Base-by-base conservation (phyloP, 30 jellyfish, hydroid and myxozoan genomes). In the Nemopilema nomurai region DNA sequence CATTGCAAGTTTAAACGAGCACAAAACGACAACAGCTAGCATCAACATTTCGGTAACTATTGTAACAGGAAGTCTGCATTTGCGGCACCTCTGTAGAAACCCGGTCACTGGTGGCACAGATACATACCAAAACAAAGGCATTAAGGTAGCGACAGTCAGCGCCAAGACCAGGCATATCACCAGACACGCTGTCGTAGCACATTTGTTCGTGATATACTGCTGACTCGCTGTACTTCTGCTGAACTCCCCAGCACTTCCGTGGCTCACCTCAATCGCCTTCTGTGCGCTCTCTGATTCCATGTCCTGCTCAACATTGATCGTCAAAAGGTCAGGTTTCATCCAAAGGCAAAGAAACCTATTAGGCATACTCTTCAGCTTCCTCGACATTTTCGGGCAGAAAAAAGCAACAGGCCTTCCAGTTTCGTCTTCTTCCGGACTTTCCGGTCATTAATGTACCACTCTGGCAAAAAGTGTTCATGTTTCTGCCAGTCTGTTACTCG, bases 191-290 rank as follows among this genome's bases (percentile, higher is more conserved):
- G 66, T 71, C 13, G 51, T 6, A 8, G 71, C 8, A 33, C 33
- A 13, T 67, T 77, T 86, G n/a, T 79, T 25, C 51, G 57, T 86
- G 89, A 78, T 27, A 67, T 28, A 67, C 28, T 24, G 20, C 31
- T 70, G 95, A 71, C 81, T 86, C 18, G 89, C 85, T 1, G 95
- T 41, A 70, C 95, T 77, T 21, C 76, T 67, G 85, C 95, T 86
- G 80, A 86, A 77, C 24, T 78, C 89, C 23, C 93, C 89, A 8
- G 52, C 95, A 53, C 95, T 86, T 9, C 95, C 95, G 63, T 86
- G 95, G 68, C 95, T 86, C 16, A 86, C 89, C 51, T 86, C 95
- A 29, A 86, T 78, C 22, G 89, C 89, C 26, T 69, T 77, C 69
- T 74, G 82, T 28, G 72, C 85, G 1, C 86, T 63, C 53, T 84